These are phyloP conservation scores for Pelecanoides urinatrix DNA, from an alignment of 2,113 vertebrate species.

Conservation along the genomic window DNA sequence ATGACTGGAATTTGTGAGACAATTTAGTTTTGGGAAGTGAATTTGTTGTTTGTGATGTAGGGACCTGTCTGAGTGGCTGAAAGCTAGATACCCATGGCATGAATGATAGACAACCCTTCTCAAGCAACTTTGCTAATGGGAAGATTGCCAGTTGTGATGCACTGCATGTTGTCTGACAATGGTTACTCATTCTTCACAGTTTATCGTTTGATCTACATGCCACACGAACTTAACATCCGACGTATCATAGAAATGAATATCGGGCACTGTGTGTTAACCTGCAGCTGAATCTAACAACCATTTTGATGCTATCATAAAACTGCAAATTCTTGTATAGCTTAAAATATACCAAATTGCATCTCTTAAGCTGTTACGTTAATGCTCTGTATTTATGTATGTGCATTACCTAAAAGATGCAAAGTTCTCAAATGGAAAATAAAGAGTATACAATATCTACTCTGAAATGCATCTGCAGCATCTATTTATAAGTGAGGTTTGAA, in stretches of 20 bases:
- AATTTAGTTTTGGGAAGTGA: not conserved
- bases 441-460: not conserved
- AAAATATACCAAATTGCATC: not conserved
- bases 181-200: not conserved
- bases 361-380: not conserved
- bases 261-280: not conserved
- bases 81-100: not conserved
- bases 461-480: constrained; percentile 9
- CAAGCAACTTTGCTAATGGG: accelerated
- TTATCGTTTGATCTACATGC: not conserved
- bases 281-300: not conserved
- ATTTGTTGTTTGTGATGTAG: not conserved
- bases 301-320: not conserved
- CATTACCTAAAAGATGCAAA: constrained; percentile 8
- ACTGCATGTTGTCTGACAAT: accelerated
- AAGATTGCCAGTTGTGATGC: not conserved
- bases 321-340: not conserved
- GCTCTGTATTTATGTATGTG: not conserved
- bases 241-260: not conserved
- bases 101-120: not conserved
- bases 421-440: constrained; percentile 13
- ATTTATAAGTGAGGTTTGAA: not conserved
- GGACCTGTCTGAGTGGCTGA: not conserved
- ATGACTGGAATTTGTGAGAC: not conserved
- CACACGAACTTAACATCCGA: not conserved